These are phyloP conservation scores for Drosophila austrosaltans DNA, from an alignment of 2,888 invertebrate species.

Conservation along the genomic window DNA sequence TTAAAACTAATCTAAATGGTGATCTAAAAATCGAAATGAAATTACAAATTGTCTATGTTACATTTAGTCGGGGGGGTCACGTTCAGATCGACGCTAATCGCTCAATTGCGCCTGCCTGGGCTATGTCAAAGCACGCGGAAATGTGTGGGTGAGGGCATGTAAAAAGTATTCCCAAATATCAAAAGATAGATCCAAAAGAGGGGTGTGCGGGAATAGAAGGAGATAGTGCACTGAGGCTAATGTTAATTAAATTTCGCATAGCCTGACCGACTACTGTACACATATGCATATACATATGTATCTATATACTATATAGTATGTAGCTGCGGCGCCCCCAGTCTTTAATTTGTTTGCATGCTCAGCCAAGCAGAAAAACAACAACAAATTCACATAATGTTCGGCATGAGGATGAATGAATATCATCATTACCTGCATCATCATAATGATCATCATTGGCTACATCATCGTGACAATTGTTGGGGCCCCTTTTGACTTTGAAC, in stretches of 20 bases:
- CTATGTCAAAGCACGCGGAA: conserved; percentile 60
- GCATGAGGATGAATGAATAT: conserved; percentile 36
- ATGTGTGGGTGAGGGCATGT: conserved; percentile 54
- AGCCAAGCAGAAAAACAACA: conserved; percentile 70
- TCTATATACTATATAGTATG: conserved; percentile 2
- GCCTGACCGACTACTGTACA: conserved; percentile 21
- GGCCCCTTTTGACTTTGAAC: conserved; percentile 54
- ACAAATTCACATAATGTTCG: conserved; percentile 68
- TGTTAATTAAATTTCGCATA: conserved; percentile 70
- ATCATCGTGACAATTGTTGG: conserved; percentile 19
- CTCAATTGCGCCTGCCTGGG: conserved; percentile 58
- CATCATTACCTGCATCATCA: conserved; percentile 25
- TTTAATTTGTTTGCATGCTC: conserved; percentile 75
- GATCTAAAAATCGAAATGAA: conserved; percentile 67
- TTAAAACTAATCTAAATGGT: conserved; percentile 70
- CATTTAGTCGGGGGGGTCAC: conserved; percentile 50
- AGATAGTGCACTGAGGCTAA: conserved; percentile 41
- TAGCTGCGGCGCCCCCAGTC: conserved; percentile 50
- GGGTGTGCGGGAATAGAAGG: background rate
- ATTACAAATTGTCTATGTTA: conserved; percentile 40
- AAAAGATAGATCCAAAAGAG: background rate
- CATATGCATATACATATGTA: background rate
- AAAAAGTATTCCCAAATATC: conserved; percentile 28
- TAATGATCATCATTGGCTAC: conserved; percentile 22
- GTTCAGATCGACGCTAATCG: conserved; percentile 60